A percentile compares a stretch with the other conserved stretches of the same genome.
Conservation (phyloP, 2,797 vertebrate genomes). For the Cheirogaleus major region DNA sequence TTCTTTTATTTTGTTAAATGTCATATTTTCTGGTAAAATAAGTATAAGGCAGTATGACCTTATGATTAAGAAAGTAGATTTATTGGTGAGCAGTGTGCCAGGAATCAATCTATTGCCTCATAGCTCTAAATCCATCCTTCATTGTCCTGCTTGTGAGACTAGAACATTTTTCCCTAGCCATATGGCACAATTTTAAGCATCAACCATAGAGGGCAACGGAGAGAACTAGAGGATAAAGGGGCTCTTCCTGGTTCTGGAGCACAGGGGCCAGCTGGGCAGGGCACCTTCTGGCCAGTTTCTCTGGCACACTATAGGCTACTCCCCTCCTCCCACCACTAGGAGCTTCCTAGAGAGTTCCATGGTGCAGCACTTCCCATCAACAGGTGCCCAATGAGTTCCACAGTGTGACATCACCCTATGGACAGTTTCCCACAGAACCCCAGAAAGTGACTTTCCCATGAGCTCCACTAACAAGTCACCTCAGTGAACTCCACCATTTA, state of each 20-base stretch:
- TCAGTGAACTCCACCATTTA: not conserved
- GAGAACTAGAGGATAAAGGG: not conserved
- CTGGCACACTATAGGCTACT: not conserved
- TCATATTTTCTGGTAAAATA: not conserved
- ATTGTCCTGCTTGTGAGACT: not conserved
- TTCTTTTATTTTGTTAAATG: slow-evolving; percentile 30
- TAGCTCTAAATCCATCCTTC: not conserved
- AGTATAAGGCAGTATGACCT: not conserved
- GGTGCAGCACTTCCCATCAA: not conserved
- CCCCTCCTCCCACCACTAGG: not conserved
- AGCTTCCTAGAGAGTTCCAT: not conserved
- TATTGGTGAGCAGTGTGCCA: not conserved
- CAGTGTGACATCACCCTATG: not conserved
- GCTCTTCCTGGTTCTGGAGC: not conserved
- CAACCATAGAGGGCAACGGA: not conserved
- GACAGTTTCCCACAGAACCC: not conserved
- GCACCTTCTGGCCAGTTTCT: not conserved
- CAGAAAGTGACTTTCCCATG: not conserved
- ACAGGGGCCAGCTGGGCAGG: not conserved
- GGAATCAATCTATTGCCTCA: not conserved
- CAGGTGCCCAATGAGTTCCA: not conserved
- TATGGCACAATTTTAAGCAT: not conserved
- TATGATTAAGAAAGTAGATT: not conserved
- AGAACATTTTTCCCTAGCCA: not conserved
- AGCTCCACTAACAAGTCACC: not conserved